phyloP scores from a whole-genome alignment of 2,113 vertebrate species.

The Alectura lathami region DNA sequence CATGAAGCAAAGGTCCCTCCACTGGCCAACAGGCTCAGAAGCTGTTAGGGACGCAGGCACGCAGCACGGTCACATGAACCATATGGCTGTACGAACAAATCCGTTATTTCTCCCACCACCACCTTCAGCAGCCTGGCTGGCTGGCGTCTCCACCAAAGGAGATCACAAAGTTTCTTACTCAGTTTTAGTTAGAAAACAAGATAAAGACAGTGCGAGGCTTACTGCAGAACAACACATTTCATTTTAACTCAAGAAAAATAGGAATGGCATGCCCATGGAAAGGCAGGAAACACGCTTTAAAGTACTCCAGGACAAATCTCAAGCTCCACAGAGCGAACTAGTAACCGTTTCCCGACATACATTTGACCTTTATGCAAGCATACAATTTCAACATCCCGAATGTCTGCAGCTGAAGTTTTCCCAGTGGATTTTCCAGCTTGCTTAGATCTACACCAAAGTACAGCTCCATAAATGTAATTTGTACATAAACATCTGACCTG shows the following conservation, averaged over 20 bases:
- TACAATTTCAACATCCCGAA: slow-evolving; percentile 21
- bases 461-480: not conserved
- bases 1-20: not conserved
- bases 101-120: not conserved
- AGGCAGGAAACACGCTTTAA: slow-evolving; percentile 29
- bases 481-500: not conserved
- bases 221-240: not conserved
- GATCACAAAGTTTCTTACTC: not conserved
- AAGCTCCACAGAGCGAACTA: not conserved
- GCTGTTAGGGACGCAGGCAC: not conserved
- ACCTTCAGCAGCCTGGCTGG: not conserved
- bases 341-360: slow-evolving; percentile 26
- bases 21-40: not conserved
- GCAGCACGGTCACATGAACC: not conserved
- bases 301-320: not conserved
- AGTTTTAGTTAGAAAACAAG: slow-evolving; percentile 30
- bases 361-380: slow-evolving; percentile 25
- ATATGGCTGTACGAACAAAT: accelerated
- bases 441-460: not conserved
- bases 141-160: not conserved
- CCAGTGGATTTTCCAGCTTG: slow-evolving; percentile 14
- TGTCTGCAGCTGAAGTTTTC: slow-evolving; percentile 15
- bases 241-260: not conserved
- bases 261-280: not conserved
- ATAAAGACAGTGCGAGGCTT: not conserved